Conservation (phyloP, 2,888 invertebrate genomes). For the Lithophane socia region DNA sequence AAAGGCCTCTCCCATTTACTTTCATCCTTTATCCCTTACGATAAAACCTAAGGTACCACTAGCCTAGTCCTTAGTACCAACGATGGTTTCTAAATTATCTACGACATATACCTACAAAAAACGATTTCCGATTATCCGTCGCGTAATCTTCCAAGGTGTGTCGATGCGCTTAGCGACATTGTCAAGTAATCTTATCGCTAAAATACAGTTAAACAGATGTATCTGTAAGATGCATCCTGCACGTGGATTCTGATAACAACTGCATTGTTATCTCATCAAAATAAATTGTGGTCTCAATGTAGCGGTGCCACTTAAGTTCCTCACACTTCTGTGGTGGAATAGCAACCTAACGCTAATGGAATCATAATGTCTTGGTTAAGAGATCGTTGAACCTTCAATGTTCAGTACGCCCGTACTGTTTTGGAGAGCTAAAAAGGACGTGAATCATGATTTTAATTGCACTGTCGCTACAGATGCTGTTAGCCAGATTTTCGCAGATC, state of each 20-base stretch:
- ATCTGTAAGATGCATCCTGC: neutral
- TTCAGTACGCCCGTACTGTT: too few relatives aligned
- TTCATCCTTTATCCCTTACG: too few relatives aligned
- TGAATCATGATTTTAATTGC: too few relatives aligned
- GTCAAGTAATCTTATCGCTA: neutral
- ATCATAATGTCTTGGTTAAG: too few relatives aligned
- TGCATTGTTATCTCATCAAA: slow-evolving; percentile 1
- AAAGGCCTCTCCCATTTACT: too few relatives aligned
- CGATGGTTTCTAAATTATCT: neutral
- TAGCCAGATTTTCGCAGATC: too few relatives aligned
- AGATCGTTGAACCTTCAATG: neutral
- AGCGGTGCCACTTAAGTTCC: too few relatives aligned
- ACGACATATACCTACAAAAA: neutral
- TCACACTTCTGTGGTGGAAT: too few relatives aligned
- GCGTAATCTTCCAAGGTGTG: neutral
- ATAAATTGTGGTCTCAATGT: too few relatives aligned
- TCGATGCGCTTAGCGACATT: neutral
- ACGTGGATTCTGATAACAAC: neutral
- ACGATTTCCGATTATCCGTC: neutral
- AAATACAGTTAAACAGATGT: neutral
- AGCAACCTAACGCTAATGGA: too few relatives aligned
- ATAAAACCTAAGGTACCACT: neutral
- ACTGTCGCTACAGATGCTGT: too few relatives aligned
- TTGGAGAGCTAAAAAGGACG: too few relatives aligned
- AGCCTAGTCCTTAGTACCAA: neutral